These are phyloP conservation scores for Euzetes globulus DNA, from an alignment of 2,888 invertebrate species.

Conservation along the genomic window DNA sequence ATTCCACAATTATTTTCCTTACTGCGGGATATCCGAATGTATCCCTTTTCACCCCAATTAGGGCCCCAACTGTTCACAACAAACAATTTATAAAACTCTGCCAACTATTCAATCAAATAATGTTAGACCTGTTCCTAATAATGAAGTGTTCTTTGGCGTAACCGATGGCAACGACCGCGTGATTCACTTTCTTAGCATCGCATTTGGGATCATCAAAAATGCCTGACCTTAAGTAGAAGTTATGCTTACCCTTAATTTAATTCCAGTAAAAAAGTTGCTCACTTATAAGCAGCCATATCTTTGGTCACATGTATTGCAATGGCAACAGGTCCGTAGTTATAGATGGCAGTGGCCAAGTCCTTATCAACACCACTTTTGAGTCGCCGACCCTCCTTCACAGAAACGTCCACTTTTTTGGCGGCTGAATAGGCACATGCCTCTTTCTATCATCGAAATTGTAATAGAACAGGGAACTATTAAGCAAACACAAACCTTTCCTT, in stretches of 20 bases:
- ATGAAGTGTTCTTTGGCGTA: constrained; percentile 76
- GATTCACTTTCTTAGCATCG: constrained; percentile 63
- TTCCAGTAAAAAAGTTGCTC: neutral
- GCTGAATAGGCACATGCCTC: too few relatives aligned
- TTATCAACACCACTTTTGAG: neutral
- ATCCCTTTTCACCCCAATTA: neutral
- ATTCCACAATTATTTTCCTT: neutral
- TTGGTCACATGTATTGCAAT: neutral
- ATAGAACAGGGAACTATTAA: neutral
- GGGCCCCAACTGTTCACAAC: constrained; percentile 1
- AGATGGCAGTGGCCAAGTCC: constrained; percentile 2
- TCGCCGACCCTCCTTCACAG: neutral
- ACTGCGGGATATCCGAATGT: neutral
- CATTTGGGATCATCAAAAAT: constrained; percentile 74
- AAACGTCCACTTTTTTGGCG: neutral
- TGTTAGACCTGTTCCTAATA: constrained; percentile 77
- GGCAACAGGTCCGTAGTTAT: constrained; percentile 8
- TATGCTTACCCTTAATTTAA: neutral
- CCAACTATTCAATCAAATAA: neutral
- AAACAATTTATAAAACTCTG: too few relatives aligned
- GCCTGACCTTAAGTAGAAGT: constrained; percentile 43
- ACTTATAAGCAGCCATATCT: constrained; percentile 19
- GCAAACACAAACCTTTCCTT: neutral
- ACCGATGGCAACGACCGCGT: constrained; percentile 74
- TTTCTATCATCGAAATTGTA: neutral